Evolutionary conservation across 2,113 vertebrate species (phyloP).

Genomic region (Pycnonotus jocosus): DNA sequence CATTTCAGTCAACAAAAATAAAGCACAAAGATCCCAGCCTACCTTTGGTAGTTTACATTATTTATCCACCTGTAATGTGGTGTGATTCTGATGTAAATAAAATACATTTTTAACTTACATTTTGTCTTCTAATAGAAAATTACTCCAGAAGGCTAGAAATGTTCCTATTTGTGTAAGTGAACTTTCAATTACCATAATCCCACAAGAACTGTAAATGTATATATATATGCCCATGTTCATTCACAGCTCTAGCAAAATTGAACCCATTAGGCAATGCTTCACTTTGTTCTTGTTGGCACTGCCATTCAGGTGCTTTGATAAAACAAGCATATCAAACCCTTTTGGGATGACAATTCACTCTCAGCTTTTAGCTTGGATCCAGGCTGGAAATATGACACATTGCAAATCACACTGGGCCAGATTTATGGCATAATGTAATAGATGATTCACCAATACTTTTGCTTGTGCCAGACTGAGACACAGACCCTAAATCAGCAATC

Average conservation of each 20-base stretch:
- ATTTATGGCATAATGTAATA: slow-evolving; percentile 11
- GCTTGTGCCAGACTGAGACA: not conserved
- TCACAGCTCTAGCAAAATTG: not conserved
- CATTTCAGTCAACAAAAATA: slow-evolving; percentile 9
- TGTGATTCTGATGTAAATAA: slow-evolving; percentile 28
- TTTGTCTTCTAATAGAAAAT: slow-evolving; percentile 39
- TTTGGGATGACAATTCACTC: slow-evolving; percentile 7
- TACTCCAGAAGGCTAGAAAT: slow-evolving; percentile 15
- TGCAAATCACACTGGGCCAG: not conserved
- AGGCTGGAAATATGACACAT: not conserved
- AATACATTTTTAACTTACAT: slow-evolving; percentile 2
- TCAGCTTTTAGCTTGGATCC: not conserved
- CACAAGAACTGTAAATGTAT: not conserved
- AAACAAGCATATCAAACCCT: not conserved
- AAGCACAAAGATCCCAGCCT: not conserved
- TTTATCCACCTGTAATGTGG: slow-evolving; percentile 34
- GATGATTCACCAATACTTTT: slow-evolving; percentile 44
- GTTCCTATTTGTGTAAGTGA: slow-evolving; percentile 13
- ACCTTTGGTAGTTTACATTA: slow-evolving; percentile 4
- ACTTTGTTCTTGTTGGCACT: slow-evolving; percentile 14
- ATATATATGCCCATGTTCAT: not conserved
- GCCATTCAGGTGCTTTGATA: not conserved
- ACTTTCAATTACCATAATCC: slow-evolving; percentile 15
- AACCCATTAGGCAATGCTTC: not conserved
- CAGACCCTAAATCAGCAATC: slow-evolving; percentile 26